A percentile compares a stretch with the other conserved stretches of the same genome.
These are phyloP conservation scores for Taphrorychus bicolor DNA, from an alignment of 2,888 invertebrate species.

Conservation along the genomic window DNA sequence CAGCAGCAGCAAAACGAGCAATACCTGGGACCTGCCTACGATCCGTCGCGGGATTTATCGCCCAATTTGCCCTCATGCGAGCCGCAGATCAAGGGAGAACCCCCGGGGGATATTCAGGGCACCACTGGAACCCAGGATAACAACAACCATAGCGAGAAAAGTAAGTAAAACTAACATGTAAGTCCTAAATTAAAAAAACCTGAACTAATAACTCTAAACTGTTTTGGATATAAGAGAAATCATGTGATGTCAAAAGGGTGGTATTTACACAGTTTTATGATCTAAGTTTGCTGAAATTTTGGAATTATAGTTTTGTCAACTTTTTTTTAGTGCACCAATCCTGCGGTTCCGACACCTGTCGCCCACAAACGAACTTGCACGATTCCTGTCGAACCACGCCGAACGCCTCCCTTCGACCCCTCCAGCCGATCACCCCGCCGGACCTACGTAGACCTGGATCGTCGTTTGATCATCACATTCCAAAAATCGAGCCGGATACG, in stretches of 20 bases:
- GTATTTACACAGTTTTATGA: too few species aligned
- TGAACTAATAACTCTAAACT: not conserved
- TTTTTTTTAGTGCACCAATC: conserved; percentile 57
- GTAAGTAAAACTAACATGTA: conserved; percentile 25
- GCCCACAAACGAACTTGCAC: conserved; percentile 46
- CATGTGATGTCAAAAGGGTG: too few species aligned
- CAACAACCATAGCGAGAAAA: conserved; percentile 38
- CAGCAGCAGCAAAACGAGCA: conserved; percentile 69
- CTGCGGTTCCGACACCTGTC: conserved; percentile 58
- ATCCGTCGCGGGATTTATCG: conserved; percentile 75
- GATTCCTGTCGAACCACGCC: conserved; percentile 48
- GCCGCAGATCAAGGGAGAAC: conserved; percentile 64
- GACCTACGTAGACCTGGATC: conserved; percentile 53
- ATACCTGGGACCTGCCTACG: conserved; percentile 70
- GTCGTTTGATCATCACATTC: conserved; percentile 63
- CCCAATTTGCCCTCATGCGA: conserved; percentile 73
- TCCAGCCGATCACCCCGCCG: conserved; percentile 42
- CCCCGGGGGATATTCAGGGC: conserved; percentile 60
- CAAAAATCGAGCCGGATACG: conserved; percentile 63
- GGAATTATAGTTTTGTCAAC: not conserved
- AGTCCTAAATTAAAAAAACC: not conserved
- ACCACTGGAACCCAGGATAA: conserved; percentile 26
- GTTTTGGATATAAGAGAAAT: too few species aligned
- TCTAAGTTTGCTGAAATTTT: not conserved
- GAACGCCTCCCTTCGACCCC: conserved; percentile 30